Percentiles rank a stretch among this genome's conserved stretches.
phyloP scores from a whole-genome alignment of 2,888 invertebrate genomes.

The Troides helena region DNA sequence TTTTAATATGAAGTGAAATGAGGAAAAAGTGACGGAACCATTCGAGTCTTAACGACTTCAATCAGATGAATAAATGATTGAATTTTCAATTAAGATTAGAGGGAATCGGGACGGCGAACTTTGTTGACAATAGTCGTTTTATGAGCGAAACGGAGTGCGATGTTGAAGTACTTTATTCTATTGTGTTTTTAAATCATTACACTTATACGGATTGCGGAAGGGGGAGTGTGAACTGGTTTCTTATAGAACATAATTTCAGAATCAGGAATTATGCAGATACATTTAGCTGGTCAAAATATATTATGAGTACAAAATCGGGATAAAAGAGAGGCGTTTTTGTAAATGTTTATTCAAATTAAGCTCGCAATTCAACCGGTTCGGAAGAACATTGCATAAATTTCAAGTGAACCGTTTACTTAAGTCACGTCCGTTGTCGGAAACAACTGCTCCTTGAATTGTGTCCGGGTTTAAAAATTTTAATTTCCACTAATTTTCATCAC shows the following conservation, averaged over 20 bases:
- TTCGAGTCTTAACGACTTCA: slow-evolving; percentile 69
- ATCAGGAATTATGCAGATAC: not conserved
- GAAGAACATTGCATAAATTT: slow-evolving; percentile 37
- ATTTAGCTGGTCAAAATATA: not conserved
- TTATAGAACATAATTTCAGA: not conserved
- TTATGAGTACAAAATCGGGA: not conserved
- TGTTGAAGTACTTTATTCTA: slow-evolving; percentile 43
- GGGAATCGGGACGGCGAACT: slow-evolving; percentile 54
- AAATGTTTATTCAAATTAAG: slow-evolving; percentile 11
- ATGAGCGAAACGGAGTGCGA: slow-evolving; percentile 39
- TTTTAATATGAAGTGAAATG: slow-evolving; percentile 62
- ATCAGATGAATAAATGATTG: slow-evolving; percentile 77
- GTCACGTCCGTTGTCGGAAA: slow-evolving; percentile 63
- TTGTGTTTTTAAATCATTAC: slow-evolving; percentile 2
- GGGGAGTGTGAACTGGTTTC: not conserved
- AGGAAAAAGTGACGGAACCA: slow-evolving; percentile 61
- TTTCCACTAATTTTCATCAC: slow-evolving; percentile 45
- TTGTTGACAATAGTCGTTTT: slow-evolving; percentile 64
- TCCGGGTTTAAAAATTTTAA: slow-evolving; percentile 55
- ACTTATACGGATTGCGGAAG: not conserved
- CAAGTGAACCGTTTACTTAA: slow-evolving; percentile 45
- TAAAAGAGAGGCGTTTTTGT: not conserved
- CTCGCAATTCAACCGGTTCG: slow-evolving; percentile 17
- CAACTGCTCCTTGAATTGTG: slow-evolving; percentile 67
- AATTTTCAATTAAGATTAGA: slow-evolving; percentile 77